phyloP scores from a whole-genome alignment of 2,888 invertebrate species.

The Amblyteles armatorius region DNA sequence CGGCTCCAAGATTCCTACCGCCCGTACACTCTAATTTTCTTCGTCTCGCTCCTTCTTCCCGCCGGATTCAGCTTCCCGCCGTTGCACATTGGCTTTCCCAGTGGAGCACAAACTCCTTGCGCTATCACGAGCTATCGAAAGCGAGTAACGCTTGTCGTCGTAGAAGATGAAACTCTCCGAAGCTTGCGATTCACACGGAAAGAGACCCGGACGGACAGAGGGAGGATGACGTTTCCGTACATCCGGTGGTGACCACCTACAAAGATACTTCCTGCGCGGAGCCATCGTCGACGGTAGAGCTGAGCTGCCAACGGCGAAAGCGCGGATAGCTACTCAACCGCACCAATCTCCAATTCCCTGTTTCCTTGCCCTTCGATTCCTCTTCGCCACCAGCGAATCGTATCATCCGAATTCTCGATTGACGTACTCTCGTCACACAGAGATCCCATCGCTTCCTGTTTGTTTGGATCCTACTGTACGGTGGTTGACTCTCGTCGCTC shows the following conservation, averaged over 20 bases:
- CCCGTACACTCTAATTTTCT: constrained; percentile 13
- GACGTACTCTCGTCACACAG: constrained; percentile 38
- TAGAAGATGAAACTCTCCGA: constrained; percentile 8
- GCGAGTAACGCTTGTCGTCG: constrained; percentile 36
- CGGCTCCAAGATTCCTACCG: background rate
- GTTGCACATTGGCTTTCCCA: constrained; percentile 28
- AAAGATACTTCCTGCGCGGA: constrained; percentile 32
- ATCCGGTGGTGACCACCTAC: constrained; percentile 33
- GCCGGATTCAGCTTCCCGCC: background rate
- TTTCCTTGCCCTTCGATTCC: constrained; percentile 35
- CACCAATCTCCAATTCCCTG: constrained; percentile 39
- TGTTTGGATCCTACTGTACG: constrained; percentile 22
- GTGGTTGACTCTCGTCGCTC: constrained; percentile 20
- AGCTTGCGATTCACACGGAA: constrained; percentile 17
- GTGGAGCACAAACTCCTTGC: constrained; percentile 23
- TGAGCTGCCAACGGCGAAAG: constrained; percentile 37
- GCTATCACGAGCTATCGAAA: constrained; percentile 39
- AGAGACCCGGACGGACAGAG: background rate
- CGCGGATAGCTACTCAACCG: constrained; percentile 46
- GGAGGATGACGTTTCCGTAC: constrained; percentile 40
- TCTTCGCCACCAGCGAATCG: constrained; percentile 31
- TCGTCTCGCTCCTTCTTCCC: constrained; percentile 11
- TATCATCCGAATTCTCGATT: constrained; percentile 26
- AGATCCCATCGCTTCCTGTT: constrained; percentile 46
- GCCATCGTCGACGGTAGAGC: constrained; percentile 26